Evolutionary conservation across 2,797 vertebrate species (phyloP), one percentile per base, ranked within the genome.

Genomic region (Botia almorhae): DNA sequence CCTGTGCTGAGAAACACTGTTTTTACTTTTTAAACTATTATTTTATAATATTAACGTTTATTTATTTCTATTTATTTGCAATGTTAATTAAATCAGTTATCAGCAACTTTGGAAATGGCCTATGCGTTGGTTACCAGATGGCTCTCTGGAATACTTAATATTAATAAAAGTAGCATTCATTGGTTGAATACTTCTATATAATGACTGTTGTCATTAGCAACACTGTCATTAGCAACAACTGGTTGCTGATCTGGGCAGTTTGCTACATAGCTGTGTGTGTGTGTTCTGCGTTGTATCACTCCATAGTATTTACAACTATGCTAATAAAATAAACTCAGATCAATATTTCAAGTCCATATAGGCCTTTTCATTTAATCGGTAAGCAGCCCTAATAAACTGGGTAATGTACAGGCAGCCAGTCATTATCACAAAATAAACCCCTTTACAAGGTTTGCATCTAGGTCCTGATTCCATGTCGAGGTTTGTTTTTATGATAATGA

Each of bases 1-100:
- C 76, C 68, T 78, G 68, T 71, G 76, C 56, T 64, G 55, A 36
- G 26, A 70, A 26, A 17, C 23, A 36, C 29, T 63, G 29, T 53
- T 61, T 50, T 50, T 70, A 14, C 7, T 51, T 50, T 33, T 23
- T n/a, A 69, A 17, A 5, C 1, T 5, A 4, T 13, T 5, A 11
- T 70, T 70, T 78, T 60, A 2, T 33, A 26, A 21, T n/a, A 14
- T 26, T 8, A n/a, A 43, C 26, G 19, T 19, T 76, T 58, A 53
- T 68, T 14, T 46, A 77, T 68, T 43, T 76, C 1, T 26, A 55
- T 17, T 21, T 26, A 26, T 26, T 26, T 26, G 23, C 3, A n/a
- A 36, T 36, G 6, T 16, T 64, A 36, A 36, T 33, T 64, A 16
- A 65, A 65, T 65, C n/a, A 12, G 63, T 64, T n/a, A 65, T 65